These are phyloP conservation scores for Centropus unirufus DNA, from an alignment of 2,113 vertebrate species.

Conservation along the genomic window DNA sequence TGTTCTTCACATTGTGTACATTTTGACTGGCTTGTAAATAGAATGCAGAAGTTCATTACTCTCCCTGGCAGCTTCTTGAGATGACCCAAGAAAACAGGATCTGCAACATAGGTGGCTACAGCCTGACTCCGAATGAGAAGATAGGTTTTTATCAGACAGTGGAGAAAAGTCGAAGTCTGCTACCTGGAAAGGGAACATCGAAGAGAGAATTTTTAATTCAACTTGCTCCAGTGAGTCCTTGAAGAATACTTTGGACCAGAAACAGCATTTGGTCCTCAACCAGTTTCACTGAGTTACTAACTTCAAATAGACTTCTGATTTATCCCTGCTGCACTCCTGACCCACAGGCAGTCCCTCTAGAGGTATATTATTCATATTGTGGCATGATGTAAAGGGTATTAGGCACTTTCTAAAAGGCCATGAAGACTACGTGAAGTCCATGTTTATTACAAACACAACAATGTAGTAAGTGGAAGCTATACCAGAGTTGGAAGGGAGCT, in stretches of 20 bases:
- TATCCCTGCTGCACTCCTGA: not conserved
- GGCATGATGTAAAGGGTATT: not conserved
- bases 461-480: not conserved
- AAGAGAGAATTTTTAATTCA: not conserved
- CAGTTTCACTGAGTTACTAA: not conserved
- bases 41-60: conserved; percentile 70
- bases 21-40: conserved; percentile 74
- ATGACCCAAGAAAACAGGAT: conserved; percentile 45
- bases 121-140: conserved; percentile 2
- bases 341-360: not conserved
- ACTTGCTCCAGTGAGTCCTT: not conserved
- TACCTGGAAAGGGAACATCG: conserved; percentile 53
- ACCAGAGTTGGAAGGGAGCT: not conserved
- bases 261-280: not conserved
- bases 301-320: not conserved
- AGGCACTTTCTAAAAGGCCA: not conserved
- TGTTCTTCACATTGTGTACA: conserved; percentile 70
- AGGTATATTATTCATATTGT: not conserved
- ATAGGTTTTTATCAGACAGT: conserved; percentile 56
- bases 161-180: conserved; percentile 80
- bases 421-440: not conserved
- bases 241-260: not conserved
- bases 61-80: conserved; percentile 62
- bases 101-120: conserved; percentile 67
- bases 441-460: not conserved